These are phyloP conservation scores for Lasius platythorax DNA, from an alignment of 2,888 invertebrate genomes.

Conservation along the genomic window DNA sequence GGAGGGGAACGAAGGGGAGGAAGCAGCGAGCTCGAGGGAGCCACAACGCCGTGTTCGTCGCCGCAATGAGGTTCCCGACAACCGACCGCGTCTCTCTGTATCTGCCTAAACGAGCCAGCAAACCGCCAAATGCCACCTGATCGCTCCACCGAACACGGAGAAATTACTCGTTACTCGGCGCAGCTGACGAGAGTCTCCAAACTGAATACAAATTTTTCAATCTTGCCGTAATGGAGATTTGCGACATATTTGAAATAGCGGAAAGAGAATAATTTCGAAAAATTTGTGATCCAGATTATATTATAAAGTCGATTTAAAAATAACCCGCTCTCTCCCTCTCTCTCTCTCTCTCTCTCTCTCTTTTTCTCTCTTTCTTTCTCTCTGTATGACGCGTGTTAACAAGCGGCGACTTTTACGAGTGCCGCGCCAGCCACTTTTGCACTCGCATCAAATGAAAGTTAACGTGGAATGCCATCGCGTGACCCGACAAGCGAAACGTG, in stretches of 20 bases:
- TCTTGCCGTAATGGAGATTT: neutral
- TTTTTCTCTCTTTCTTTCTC: no score
- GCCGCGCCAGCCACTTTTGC: neutral
- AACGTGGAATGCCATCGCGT: slow-evolving; percentile 64
- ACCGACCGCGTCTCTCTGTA: slow-evolving; percentile 72
- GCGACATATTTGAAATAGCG: neutral
- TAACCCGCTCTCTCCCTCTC: neutral
- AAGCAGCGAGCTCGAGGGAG: slow-evolving; percentile 73
- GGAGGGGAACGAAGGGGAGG: slow-evolving; percentile 38
- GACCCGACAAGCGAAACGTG: slow-evolving; percentile 68
- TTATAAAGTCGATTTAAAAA: neutral
- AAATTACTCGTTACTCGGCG: slow-evolving; percentile 64
- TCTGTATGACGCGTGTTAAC: neutral
- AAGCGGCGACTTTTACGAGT: slow-evolving; percentile 13
- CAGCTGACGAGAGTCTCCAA: neutral
- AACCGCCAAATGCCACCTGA: slow-evolving; percentile 80
- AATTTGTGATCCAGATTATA: neutral
- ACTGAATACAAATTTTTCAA: neutral
- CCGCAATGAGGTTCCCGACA: slow-evolving; percentile 79
- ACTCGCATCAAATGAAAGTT: slow-evolving; percentile 24
- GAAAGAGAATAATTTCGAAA: neutral
- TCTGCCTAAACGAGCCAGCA: slow-evolving; percentile 77
- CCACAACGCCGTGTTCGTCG: slow-evolving; percentile 80
- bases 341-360: no score
- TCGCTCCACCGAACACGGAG: slow-evolving; percentile 68